These are phyloP conservation scores for Imbricaverruca yamaguchii DNA, from an alignment of 2,888 invertebrate genomes.

Conservation along the genomic window DNA sequence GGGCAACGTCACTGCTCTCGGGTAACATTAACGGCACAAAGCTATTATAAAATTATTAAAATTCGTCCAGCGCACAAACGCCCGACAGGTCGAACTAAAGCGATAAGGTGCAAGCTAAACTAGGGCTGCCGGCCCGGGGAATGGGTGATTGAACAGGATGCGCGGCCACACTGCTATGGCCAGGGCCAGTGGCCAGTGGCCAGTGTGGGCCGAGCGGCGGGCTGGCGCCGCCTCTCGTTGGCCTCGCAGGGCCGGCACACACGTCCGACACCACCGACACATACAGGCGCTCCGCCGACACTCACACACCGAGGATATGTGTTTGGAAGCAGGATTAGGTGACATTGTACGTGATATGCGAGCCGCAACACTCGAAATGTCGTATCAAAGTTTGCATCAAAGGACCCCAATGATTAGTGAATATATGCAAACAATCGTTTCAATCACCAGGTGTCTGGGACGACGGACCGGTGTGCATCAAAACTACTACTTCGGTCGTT, in stretches of 20 bases:
- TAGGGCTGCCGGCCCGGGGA: background rate
- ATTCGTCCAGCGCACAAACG: background rate
- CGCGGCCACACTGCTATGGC: background rate
- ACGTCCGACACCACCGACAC: too few species aligned
- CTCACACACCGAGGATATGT: background rate
- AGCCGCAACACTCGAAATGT: background rate
- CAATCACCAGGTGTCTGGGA: too few species aligned
- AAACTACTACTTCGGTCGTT: constrained; percentile 12
- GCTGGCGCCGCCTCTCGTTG: too few species aligned
- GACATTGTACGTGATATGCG: constrained; percentile 17
- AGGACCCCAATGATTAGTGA: background rate
- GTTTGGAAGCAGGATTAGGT: constrained; percentile 14
- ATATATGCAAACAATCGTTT: background rate
- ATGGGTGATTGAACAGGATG: background rate
- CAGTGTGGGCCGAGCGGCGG: too few species aligned
- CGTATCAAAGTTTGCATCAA: constrained; percentile 16
- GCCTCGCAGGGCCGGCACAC: too few species aligned
- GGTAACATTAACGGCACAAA: background rate
- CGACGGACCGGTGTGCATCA: background rate
- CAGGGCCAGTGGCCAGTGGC: too few species aligned
- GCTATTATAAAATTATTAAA: constrained; percentile 17
- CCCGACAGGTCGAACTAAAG: background rate
- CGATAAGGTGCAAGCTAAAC: background rate
- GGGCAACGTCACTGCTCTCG: background rate
- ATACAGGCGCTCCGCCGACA: too few species aligned